Conservation (phyloP, 1,140 invertebrate species). For the Aphelinus certus region DNA sequence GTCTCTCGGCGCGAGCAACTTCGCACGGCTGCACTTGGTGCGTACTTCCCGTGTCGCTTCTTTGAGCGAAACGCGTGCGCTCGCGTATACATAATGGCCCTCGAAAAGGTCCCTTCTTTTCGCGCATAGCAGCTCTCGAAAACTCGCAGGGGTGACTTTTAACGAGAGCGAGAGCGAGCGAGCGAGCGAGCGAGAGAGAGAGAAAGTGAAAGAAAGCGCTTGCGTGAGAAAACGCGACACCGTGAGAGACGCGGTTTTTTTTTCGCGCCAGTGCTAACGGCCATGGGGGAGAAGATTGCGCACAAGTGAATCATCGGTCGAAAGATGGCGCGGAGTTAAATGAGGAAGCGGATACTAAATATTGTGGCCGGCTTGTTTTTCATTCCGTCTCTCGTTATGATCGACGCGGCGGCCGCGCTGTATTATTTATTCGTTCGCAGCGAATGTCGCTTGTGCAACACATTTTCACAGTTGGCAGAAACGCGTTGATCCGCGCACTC, state of each 20-base stretch:
- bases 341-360: conserved; percentile 37
- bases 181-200: conserved; percentile 27
- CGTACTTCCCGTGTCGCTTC: conserved; percentile 22
- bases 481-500: too few species aligned
- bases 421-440: too few species aligned
- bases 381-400: neutral
- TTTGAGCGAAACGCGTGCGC: conserved; percentile 8
- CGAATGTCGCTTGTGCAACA: too few species aligned
- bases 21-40: too few species aligned
- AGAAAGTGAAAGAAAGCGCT: neutral
- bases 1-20: too few species aligned
- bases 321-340: conserved; percentile 13
- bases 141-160: conserved; percentile 29
- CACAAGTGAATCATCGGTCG: conserved; percentile 21
- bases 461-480: too few species aligned
- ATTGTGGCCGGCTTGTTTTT: conserved; percentile 23
- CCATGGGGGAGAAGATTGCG: neutral
- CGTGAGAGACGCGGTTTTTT: neutral
- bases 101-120: conserved; percentile 19
- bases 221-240: too few species aligned
- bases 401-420: too few species aligned
- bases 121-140: conserved; percentile 2
- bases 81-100: conserved; percentile 18
- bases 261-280: neutral
- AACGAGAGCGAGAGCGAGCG: conserved; percentile 7